These are phyloP conservation scores for Silvanus unidentatus DNA, from an alignment of 2,888 invertebrate genomes.

Conservation along the genomic window DNA sequence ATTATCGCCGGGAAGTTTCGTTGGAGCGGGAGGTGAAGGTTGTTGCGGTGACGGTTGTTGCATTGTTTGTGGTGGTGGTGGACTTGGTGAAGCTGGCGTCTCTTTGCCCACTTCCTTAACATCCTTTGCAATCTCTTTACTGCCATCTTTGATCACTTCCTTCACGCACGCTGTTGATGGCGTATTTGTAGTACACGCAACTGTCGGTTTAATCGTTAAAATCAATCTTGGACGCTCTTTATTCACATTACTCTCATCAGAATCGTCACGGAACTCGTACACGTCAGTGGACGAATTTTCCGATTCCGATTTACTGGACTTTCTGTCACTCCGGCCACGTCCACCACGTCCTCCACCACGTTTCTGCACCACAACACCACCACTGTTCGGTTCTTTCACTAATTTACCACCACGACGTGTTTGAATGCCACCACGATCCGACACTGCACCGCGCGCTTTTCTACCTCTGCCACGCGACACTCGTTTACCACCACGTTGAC, in stretches of 20 bases:
- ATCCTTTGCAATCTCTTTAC: conserved; percentile 28
- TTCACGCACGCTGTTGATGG: conserved; percentile 47
- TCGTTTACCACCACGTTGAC: conserved; percentile 4
- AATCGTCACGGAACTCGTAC: conserved; percentile 88
- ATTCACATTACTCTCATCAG: conserved; percentile 66
- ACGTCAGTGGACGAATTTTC: conserved; percentile 65
- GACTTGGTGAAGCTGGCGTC: conserved; percentile 16
- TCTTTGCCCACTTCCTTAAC: conserved; percentile 28
- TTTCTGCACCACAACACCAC: too few species aligned
- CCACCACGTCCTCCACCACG: conserved; percentile 49
- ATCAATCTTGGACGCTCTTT: conserved; percentile 69
- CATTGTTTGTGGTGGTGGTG: conserved; percentile 14
- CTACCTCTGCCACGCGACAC: conserved; percentile 21
- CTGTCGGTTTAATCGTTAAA: conserved; percentile 70
- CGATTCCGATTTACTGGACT: conserved; percentile 51
- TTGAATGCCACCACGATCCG: conserved; percentile 49
- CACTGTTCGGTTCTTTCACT: conserved; percentile 10
- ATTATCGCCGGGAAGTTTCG: conserved; percentile 53
- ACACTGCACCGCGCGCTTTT: conserved; percentile 35
- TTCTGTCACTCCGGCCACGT: conserved; percentile 52
- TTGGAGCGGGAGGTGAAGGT: conserved; percentile 48
- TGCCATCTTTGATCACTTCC: conserved; percentile 40
- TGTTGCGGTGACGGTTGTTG: conserved; percentile 37
- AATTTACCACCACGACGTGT: conserved; percentile 47
- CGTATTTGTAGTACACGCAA: conserved; percentile 37